Evolutionary conservation across 2,888 invertebrate genomes (phyloP).

Genomic region (Sipha maydis): DNA sequence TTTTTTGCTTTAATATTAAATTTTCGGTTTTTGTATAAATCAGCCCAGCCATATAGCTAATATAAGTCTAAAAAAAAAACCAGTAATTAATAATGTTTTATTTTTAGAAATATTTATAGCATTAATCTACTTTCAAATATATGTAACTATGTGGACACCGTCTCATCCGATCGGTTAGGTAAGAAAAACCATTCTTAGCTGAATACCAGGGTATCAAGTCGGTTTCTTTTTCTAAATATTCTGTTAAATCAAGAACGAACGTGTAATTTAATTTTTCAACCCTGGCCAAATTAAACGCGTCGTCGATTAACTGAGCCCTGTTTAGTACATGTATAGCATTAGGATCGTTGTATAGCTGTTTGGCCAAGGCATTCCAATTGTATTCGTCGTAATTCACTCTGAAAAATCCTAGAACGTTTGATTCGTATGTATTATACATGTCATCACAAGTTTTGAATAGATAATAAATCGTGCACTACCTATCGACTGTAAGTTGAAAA

Average conservation of each 20-base stretch:
- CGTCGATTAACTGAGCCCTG: conserved; percentile 84
- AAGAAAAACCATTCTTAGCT: conserved; percentile 38
- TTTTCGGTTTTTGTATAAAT: conserved; percentile 21
- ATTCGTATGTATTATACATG: neutral
- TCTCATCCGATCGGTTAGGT: neutral
- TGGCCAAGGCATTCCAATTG: conserved; percentile 77
- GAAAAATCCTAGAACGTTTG: conserved; percentile 70
- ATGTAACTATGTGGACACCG: conserved; percentile 9
- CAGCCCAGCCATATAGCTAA: conserved; percentile 25
- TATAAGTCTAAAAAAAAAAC: neutral
- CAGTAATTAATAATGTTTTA: too few species aligned
- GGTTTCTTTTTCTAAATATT: conserved; percentile 76
- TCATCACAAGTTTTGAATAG: neutral
- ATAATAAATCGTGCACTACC: conserved; percentile 68
- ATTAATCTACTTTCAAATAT: neutral
- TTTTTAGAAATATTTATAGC: too few species aligned
- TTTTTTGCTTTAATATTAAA: neutral
- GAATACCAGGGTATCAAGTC: conserved; percentile 74
- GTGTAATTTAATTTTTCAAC: conserved; percentile 73
- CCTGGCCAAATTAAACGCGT: conserved; percentile 79
- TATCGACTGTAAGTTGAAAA: conserved; percentile 74
- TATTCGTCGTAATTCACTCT: conserved; percentile 78
- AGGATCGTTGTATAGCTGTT: conserved; percentile 73
- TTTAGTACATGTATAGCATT: conserved; percentile 70
- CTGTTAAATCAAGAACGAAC: conserved; percentile 74